Evolutionary conservation across 2,888 invertebrate species (phyloP).

Genomic region (Tolmerus cingulatus): DNA sequence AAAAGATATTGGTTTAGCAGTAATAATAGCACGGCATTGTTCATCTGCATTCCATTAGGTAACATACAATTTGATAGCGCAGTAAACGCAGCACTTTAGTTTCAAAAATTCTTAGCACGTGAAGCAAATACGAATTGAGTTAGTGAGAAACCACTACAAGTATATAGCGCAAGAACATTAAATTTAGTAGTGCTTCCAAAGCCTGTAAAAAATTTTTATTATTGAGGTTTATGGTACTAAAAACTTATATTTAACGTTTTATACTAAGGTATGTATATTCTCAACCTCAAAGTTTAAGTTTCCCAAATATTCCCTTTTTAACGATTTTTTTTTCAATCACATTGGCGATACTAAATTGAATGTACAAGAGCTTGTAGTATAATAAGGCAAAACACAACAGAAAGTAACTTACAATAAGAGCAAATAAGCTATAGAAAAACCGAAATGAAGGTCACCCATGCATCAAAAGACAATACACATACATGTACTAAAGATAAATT

Average conservation of each 20-base stretch:
- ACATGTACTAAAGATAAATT: background rate
- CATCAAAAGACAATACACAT: background rate
- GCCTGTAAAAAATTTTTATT: background rate
- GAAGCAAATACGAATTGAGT: no score
- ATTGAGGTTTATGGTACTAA: background rate
- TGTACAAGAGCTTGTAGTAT: background rate
- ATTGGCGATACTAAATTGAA: background rate
- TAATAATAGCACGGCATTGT: no score
- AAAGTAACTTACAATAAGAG: background rate
- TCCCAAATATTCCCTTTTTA: background rate
- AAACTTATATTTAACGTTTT: background rate
- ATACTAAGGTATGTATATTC: background rate
- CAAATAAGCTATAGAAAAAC: background rate
- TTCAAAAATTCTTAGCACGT: no score
- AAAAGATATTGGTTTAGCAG: no score
- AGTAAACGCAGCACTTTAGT: no score
- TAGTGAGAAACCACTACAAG: no score
- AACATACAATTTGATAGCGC: no score
- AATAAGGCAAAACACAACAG: background rate
- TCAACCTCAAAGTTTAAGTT: background rate
- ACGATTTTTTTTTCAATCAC: background rate
- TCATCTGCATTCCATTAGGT: no score
- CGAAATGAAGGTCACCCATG: background rate
- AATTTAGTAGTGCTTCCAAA: no score
- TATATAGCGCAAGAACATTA: no score